Conservation (phyloP, 2,888 invertebrate genomes). For the Drosophila tanythrix region DNA sequence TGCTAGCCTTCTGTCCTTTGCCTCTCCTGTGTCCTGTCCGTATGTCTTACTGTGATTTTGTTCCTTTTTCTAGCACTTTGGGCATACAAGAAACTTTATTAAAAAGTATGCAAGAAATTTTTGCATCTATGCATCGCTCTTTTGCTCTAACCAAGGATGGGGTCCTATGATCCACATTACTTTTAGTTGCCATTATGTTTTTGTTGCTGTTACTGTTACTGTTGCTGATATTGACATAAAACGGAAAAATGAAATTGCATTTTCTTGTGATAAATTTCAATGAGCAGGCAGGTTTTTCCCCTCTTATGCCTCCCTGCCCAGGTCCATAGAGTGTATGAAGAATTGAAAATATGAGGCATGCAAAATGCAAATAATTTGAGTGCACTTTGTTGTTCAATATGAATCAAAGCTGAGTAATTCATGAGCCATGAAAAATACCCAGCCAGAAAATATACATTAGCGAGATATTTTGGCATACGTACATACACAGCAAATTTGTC, state of each 20-base stretch:
- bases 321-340: slow-evolving; percentile 33
- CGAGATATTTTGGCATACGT: slow-evolving; percentile 7
- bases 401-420: slow-evolving; percentile 29
- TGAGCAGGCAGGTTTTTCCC: slow-evolving; percentile 26
- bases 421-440: slow-evolving; percentile 14
- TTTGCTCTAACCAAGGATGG: slow-evolving; percentile 16
- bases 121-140: slow-evolving; percentile 53
- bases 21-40: slow-evolving; percentile 3
- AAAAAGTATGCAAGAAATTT: slow-evolving; percentile 72
- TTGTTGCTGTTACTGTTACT: slow-evolving; percentile 16
- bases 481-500: slow-evolving; percentile 22
- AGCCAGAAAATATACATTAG: slow-evolving; percentile 3
- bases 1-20: slow-evolving; percentile 20
- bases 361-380: slow-evolving; percentile 60
- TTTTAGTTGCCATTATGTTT: slow-evolving; percentile 13
- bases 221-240: slow-evolving; percentile 68
- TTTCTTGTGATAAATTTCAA: slow-evolving; percentile 78
- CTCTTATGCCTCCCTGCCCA: background rate
- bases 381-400: slow-evolving; percentile 58
- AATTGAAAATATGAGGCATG: slow-evolving; percentile 46
- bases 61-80: slow-evolving; percentile 66
- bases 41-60: slow-evolving; percentile 25
- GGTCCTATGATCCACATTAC: slow-evolving; percentile 11
- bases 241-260: slow-evolving; percentile 70
- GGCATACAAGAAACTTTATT: slow-evolving; percentile 75